Conservation (phyloP, 2,113 vertebrate species). For the Gasterosteus aculeatus region DNA sequence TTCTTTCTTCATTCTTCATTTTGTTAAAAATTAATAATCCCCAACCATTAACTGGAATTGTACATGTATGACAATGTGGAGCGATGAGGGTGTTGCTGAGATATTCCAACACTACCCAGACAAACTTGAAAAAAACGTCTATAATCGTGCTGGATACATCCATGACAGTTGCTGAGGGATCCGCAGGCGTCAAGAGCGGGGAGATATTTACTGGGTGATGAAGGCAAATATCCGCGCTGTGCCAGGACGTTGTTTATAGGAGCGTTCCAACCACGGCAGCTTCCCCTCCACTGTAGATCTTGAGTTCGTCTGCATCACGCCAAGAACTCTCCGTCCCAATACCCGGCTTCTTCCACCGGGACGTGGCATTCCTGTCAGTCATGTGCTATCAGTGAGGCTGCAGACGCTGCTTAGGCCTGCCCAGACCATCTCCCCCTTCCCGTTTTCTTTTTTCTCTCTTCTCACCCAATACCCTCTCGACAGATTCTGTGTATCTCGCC, state of each 20-base stretch:
- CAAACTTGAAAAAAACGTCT: constrained; percentile 14
- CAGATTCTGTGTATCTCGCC: constrained; percentile 57
- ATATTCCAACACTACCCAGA: constrained; percentile 5
- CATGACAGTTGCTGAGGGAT: constrained; percentile 46
- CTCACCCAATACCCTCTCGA: constrained; percentile 38
- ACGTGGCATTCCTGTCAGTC: constrained; percentile 79
- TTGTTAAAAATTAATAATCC: not conserved
- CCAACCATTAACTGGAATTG: no score
- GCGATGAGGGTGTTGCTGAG: not conserved
- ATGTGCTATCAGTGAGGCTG: constrained; percentile 77
- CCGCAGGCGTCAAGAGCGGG: constrained; percentile 33
- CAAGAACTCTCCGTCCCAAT: constrained; percentile 55
- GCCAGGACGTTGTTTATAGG: constrained; percentile 64
- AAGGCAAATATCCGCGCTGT: constrained; percentile 52
- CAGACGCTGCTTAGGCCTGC: constrained; percentile 68
- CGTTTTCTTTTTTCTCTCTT: constrained; percentile 28
- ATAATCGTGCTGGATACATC: constrained; percentile 24
- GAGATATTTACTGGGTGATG: constrained; percentile 56
- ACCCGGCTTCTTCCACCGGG: constrained; percentile 63
- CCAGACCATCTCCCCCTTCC: constrained; percentile 60
- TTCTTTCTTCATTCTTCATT: not conserved
- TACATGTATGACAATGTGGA: not conserved
- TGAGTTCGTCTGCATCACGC: constrained; percentile 35
- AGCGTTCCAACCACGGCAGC: constrained; percentile 53
- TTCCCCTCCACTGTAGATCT: constrained; percentile 51